Evolutionary conservation across 2,888 invertebrate species (phyloP), one percentile per base, ranked within the genome.

Genomic region (Temnothorax rugatulus): DNA sequence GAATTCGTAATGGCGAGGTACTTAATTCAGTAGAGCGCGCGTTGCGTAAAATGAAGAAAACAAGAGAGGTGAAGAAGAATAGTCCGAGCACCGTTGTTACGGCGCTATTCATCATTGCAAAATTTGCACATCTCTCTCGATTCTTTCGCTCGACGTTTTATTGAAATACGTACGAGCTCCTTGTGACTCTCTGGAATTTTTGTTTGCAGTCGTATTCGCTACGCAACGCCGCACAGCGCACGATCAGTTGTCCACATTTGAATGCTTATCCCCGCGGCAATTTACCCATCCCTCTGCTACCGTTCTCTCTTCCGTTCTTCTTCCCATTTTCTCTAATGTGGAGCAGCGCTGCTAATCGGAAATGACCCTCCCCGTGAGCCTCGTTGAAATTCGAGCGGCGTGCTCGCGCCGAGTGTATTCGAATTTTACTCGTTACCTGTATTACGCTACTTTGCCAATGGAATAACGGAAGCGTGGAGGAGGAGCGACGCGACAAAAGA

Each of bases 371-470:
- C 4, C 71, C 47, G 47, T 4, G 71, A 47, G 59, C 71, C 47
- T 81, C 34, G 13, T 81, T 71, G 47, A 81, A 47, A 82, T 79
- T 82, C 81, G 82, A 11, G n/a, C 63, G 29, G 25, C 82, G 41
- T 18, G 18, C 82, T n/a, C 29, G 34, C 50, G 79, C n/a, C 41
- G 63, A 63, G 44, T 44, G n/a, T 63, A 52, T 64, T 44, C 47
- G 38, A 59, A 73, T 81, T 73, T 71, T 38, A 69, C 21, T 47
- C 34, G 57, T 79, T 79, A 79, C 34, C 25, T 41, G 25, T 38
- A 9, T 66, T 66, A 52, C 18, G 47, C 47, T 47, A 25, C 47
- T 21, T 57, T n/a, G 71, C 21, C 47, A n/a, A 0, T 8, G 47
- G 18, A 59, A 59, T 59, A 81, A 79, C 18, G 34, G 25, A 44